These are phyloP conservation scores for Baronia brevicornis DNA, from an alignment of 2,888 invertebrate species.

Conservation along the genomic window DNA sequence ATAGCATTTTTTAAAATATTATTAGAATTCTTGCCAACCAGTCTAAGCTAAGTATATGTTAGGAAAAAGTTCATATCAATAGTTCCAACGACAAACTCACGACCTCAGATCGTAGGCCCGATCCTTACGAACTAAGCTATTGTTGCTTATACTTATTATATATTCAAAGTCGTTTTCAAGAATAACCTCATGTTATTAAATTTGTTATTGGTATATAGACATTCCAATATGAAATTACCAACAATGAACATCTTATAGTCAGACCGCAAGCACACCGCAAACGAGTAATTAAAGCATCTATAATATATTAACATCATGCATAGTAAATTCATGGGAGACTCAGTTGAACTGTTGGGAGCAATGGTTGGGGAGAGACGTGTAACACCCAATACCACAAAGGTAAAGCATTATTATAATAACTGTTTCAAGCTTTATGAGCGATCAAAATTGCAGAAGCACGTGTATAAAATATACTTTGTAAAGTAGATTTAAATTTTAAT, in stretches of 20 bases:
- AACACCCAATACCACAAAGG: constrained; percentile 71
- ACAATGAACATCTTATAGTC: constrained; percentile 22
- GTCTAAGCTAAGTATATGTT: too few relatives aligned
- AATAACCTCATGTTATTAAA: too few relatives aligned
- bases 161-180: too few relatives aligned
- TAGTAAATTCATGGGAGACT: constrained; percentile 62
- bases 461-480: constrained; percentile 75
- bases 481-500: constrained; percentile 77
- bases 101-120: too few relatives aligned
- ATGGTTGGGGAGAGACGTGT: constrained; percentile 54
- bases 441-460: constrained; percentile 74
- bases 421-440: constrained; percentile 71
- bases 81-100: too few relatives aligned
- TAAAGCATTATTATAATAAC: constrained; percentile 68
- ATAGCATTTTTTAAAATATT: too few relatives aligned
- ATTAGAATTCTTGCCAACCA: too few relatives aligned
- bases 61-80: too few relatives aligned
- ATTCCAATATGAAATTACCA: constrained; percentile 14
- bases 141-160: too few relatives aligned
- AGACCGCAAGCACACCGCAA: constrained; percentile 57
- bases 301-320: constrained; percentile 68
- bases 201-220: too few relatives aligned
- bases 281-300: constrained; percentile 69
- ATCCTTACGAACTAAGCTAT: too few relatives aligned
- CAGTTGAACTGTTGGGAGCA: constrained; percentile 54